These are phyloP conservation scores for Drosophila littoralis DNA, from an alignment of 1,140 invertebrate species.

Conservation along the genomic window DNA sequence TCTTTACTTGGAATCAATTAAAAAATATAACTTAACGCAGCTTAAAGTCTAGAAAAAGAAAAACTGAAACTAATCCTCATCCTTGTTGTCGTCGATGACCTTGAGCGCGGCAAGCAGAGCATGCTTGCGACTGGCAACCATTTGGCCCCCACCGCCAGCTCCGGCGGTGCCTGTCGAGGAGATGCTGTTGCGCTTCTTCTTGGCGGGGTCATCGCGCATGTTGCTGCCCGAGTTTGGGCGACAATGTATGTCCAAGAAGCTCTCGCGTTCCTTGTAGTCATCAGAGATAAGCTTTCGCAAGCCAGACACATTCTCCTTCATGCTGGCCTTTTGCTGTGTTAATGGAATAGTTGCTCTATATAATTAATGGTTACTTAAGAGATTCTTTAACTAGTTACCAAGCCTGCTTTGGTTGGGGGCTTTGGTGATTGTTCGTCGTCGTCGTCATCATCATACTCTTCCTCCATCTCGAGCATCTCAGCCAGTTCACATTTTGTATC, in stretches of 20 bases:
- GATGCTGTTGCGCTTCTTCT: constrained; percentile 73
- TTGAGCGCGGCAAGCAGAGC: constrained; percentile 88
- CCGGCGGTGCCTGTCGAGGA: constrained; percentile 39
- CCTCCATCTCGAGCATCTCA: constrained; percentile 42
- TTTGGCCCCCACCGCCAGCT: constrained; percentile 58
- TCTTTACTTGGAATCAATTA: constrained; percentile 55
- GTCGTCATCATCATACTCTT: constrained; percentile 55
- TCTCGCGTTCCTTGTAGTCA: constrained; percentile 78
- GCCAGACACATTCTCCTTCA: constrained; percentile 73
- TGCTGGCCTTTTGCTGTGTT: constrained; percentile 25
- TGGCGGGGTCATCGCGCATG: constrained; percentile 61
- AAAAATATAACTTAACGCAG: constrained; percentile 73
- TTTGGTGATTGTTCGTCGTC: constrained; percentile 38
- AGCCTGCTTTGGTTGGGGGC: background rate
- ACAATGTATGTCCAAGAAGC: constrained; percentile 78
- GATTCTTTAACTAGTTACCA: constrained; percentile 21
- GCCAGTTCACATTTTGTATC: constrained; percentile 45
- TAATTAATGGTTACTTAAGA: background rate
- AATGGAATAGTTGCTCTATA: background rate
- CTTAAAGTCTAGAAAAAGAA: constrained; percentile 46
- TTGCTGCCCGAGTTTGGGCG: constrained; percentile 61
- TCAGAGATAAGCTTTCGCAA: constrained; percentile 77
- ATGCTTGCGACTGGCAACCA: constrained; percentile 84
- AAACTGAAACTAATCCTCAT: constrained; percentile 62
- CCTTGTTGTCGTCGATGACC: constrained; percentile 86